Conservation (phyloP, 35 echinoderm and acorn worm species). For the Heliocidaris tuberculata region DNA sequence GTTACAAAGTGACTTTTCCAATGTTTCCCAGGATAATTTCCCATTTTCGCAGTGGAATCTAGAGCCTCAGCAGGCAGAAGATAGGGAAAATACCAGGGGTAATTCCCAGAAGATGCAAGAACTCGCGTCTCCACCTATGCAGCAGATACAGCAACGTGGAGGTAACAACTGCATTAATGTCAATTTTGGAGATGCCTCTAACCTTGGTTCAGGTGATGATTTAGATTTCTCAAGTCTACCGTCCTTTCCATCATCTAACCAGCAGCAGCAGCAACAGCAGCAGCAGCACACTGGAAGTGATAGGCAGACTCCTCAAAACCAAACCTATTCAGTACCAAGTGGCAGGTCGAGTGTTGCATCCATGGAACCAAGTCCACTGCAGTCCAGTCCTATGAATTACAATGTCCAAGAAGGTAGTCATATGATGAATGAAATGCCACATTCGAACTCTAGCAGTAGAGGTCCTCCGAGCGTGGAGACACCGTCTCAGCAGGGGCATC, state of each 20-base stretch:
- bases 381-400: constrained; percentile 40
- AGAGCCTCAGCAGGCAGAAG: constrained; percentile 20
- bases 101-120: constrained; percentile 35
- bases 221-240: constrained; percentile 30
- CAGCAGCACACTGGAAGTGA: constrained; percentile 14
- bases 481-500: neutral
- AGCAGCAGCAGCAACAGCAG: neutral
- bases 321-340: constrained; percentile 44
- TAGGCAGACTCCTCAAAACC: constrained; percentile 35
- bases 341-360: constrained; percentile 28
- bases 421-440: constrained; percentile 50
- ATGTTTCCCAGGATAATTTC: constrained; percentile 18
- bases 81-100: neutral
- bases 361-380: constrained; percentile 38
- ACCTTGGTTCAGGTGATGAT: constrained; percentile 38
- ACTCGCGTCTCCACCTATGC: neutral
- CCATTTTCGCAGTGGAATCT: constrained; percentile 30
- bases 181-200: neutral
- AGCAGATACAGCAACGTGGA: neutral
- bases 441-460: constrained; percentile 46
- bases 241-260: constrained; percentile 5
- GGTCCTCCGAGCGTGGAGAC: constrained; percentile 30
- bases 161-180: constrained; percentile 15
- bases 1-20: constrained; percentile 26
- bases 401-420: constrained; percentile 39